Evolutionary conservation across 2,888 invertebrate species (phyloP).

Genomic region (Xanthia togata): DNA sequence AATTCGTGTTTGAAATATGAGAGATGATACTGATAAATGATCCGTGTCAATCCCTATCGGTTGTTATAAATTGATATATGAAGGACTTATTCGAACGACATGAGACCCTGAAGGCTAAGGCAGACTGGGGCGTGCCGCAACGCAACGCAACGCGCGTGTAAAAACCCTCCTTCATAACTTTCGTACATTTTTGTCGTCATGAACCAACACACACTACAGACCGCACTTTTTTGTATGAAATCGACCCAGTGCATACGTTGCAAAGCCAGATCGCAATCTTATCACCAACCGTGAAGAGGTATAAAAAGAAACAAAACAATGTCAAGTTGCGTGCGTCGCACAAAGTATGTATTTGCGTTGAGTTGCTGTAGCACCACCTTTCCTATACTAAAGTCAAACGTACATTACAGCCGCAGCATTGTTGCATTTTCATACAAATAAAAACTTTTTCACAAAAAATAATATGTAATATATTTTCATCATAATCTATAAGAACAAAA

Average conservation of each 20-base stretch:
- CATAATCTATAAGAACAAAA: too few species aligned
- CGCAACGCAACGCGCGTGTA: neutral
- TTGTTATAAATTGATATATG: conserved; percentile 24
- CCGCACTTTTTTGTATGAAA: neutral
- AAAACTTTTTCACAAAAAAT: too few species aligned
- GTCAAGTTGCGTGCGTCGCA: neutral
- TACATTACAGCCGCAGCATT: neutral
- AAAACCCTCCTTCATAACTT: neutral
- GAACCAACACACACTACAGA: neutral
- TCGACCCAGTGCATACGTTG: neutral
- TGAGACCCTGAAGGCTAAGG: neutral
- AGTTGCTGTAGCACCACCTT: neutral
- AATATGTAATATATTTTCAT: too few species aligned
- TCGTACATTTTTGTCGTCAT: neutral
- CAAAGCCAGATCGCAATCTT: neutral
- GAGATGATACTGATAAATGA: conserved; percentile 46
- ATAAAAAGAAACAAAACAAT: neutral
- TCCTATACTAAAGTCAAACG: neutral
- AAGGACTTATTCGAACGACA: neutral
- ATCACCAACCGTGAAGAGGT: too few species aligned
- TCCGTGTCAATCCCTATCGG: conserved; percentile 35
- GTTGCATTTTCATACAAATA: too few species aligned
- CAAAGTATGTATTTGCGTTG: neutral
- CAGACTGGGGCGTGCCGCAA: neutral
- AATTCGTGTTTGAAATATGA: conserved; percentile 48